Conservation (phyloP, 2,113 vertebrate genomes). For the Sarotherodon lohbergeri region DNA sequence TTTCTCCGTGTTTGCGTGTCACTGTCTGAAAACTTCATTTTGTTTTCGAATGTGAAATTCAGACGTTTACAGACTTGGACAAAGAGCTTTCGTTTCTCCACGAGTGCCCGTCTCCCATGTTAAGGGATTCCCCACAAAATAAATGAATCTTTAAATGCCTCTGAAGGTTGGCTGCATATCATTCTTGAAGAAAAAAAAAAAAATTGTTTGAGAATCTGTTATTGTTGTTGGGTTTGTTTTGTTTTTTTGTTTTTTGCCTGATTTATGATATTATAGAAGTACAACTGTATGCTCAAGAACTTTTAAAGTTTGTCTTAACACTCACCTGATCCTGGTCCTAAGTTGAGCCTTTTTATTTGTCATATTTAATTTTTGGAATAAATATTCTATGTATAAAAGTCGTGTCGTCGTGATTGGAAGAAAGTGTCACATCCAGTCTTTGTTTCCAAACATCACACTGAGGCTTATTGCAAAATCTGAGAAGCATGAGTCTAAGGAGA, state of each 20-base stretch:
- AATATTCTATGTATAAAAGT: constrained; percentile 50
- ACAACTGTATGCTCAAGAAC: background rate
- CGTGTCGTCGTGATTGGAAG: background rate
- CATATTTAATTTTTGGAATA: constrained; percentile 72
- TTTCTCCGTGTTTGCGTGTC: background rate
- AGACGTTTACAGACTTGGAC: constrained; percentile 18
- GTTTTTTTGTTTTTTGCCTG: constrained; percentile 19
- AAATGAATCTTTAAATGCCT: constrained; percentile 10
- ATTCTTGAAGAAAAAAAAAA: constrained; percentile 42
- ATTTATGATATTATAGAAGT: constrained; percentile 53
- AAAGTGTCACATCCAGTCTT: background rate
- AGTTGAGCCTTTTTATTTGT: constrained; percentile 63
- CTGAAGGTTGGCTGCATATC: constrained; percentile 76
- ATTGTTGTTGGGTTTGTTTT: background rate
- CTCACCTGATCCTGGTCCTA: constrained; percentile 60
- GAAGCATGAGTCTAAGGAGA: background rate
- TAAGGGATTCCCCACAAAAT: constrained; percentile 1
- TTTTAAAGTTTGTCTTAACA: constrained; percentile 66
- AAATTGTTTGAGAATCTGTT: constrained; percentile 55
- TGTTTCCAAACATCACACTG: background rate
- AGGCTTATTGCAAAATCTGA: background rate
- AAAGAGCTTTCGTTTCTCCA: background rate
- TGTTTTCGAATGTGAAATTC: background rate
- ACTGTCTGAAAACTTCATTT: background rate
- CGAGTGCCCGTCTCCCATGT: constrained; percentile 17